Evolutionary conservation across 2,797 vertebrate genomes (phyloP), one percentile per base, ranked within the genome.

Genomic region (Sebastes iracundus): DNA sequence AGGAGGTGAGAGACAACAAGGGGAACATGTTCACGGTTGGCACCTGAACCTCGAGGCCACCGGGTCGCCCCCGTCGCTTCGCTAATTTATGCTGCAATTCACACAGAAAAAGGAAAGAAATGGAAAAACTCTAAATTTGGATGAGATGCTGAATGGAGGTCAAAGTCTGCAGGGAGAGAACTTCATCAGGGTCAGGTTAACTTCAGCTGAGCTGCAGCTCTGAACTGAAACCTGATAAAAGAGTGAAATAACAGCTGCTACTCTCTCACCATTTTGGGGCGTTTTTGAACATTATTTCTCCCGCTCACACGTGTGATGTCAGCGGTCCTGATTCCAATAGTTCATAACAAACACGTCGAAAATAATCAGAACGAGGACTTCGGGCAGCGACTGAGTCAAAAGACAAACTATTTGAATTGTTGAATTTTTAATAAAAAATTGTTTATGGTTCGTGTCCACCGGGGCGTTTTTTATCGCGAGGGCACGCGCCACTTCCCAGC

Each of bases 121-220:
- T n/a, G 3, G 64, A 75, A 18, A 32, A 58, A 63, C 1, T 11
- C 64, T 49, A 61, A 73, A 61, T 80, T 73, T 53, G 56, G 70
- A 38, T 9, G 30, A 53, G 32, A 56, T 42, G 63, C 18, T 28
- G 77, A 35, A 72, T 72, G 46, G 63, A 80, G 71, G 77, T 33
- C 71, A 62, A 62, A 73, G 25, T 68, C 71, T 74, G 32, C 71
- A 68, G 61, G 46, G 59, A 79, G 56, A 55, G 65, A 62, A 68
- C 68, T 66, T 60, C 61, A 66, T 72, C 69, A 10, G 33, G 62
- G 71, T 80, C 63, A 72, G 42, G 56, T 61, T 14, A 11, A 38
- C 63, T 38, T 55, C 14, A 27, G 61, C 58, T 1, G 62, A 75
- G 72, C 62, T 38, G 72, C 72, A 38, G 72, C 63, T 58, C 73